Conservation (phyloP, 2,113 vertebrate genomes). For the Axis porcinus region DNA sequence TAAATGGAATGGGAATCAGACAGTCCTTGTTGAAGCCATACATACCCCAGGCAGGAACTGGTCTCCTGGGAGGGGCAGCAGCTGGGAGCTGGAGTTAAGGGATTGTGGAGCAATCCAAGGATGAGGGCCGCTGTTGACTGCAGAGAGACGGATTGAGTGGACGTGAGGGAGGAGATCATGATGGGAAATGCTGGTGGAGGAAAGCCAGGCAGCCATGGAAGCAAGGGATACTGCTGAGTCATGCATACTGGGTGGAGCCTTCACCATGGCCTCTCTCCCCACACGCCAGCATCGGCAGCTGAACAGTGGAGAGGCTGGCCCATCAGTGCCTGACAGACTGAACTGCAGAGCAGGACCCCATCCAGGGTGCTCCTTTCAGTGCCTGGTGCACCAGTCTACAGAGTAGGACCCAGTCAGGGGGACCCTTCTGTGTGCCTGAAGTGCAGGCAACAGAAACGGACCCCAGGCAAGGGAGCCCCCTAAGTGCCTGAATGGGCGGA, state of each 20-base stretch:
- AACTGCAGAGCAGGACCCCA: not conserved
- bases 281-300: rapidly evolving
- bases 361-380: not conserved
- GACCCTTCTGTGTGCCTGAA: not conserved
- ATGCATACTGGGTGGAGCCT: rapidly evolving
- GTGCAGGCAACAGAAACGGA: not conserved
- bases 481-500: rapidly evolving
- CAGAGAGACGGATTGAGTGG: rapidly evolving
- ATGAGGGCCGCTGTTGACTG: rapidly evolving
- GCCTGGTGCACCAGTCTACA: not conserved
- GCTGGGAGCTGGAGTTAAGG: not conserved
- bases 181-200: not conserved
- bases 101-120: not conserved
- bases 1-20: not conserved
- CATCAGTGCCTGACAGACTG: not conserved
- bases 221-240: not conserved
- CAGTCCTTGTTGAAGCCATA: not conserved
- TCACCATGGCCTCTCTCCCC: not conserved
- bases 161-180: not conserved
- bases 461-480: not conserved
- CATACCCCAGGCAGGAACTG: not conserved
- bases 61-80: not conserved
- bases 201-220: not conserved
- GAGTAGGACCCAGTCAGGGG: not conserved
- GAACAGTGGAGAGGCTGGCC: not conserved